Base-by-base conservation (phyloP, 2,797 vertebrate genomes). In the Neoniphon sammara region DNA sequence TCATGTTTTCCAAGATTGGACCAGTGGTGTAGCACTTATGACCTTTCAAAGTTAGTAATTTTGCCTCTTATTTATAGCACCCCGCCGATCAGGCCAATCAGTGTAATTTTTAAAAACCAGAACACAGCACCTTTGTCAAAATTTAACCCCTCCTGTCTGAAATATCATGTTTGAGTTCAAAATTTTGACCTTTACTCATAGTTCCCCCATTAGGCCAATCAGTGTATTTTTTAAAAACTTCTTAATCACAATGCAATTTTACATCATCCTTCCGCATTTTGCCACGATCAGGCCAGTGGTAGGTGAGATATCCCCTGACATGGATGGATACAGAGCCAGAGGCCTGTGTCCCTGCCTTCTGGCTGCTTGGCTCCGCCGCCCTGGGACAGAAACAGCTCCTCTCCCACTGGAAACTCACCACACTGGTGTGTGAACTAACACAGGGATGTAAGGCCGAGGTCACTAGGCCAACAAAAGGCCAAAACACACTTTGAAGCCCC, bases 391-490 rank as follows among this genome's bases (percentile, higher is more conserved):
- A 57, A 23, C 52, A 14, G 21, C 52, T 25, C 10, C 17, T n/a
- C 55, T 34, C 55, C 30, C 30, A 34, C 27, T 18, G 27, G 4
- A 6, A 61, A 47, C 25, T 59, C 52, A 59, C 44, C 70, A 11
- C 52, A 23, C 20, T 54, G 11, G 12, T 23, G 23, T 54, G 52
- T 50, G 52, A 54, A 54, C 20, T 54, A 70, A 36, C 54, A 80
- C 42, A 57, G 65, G 77, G 20, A 80, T 82, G 49, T 80, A 70
- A 75, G 53, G 55, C 53, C 20, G 63, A 75, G 73, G 65, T 75
- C 63, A 77, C 62, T 14, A 25, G 74, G 58, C 64, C 57, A 59
- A 31, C 14, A 64, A 4, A 17, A 34, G 61, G 64, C 31, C 50
- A 60, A 59, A 76, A 65, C 54, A 62, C 47, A 63, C 50, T 7